These are phyloP conservation scores for Seira sanloemensis DNA, from an alignment of 2,888 invertebrate species.

Conservation along the genomic window DNA sequence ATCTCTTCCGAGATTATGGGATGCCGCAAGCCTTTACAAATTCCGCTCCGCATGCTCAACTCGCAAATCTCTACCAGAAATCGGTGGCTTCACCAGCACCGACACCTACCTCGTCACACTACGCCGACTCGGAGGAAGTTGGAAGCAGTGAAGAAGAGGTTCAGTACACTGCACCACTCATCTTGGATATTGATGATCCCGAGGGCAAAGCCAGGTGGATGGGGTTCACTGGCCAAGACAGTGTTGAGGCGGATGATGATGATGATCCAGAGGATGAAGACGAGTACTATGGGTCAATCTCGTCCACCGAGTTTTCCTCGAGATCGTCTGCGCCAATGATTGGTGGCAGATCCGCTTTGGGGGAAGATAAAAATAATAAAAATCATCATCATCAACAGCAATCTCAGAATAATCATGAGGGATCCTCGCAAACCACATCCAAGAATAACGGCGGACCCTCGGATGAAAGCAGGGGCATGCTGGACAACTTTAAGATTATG, in stretches of 20 bases:
- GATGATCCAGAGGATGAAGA: slow-evolving; percentile 27
- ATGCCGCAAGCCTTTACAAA: slow-evolving; percentile 33
- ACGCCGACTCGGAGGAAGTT: slow-evolving; percentile 12
- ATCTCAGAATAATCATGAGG: no score
- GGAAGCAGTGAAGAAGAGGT: slow-evolving; percentile 48
- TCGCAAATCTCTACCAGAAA: slow-evolving; percentile 28
- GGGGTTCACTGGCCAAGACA: slow-evolving; percentile 18
- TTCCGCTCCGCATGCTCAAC: slow-evolving; percentile 19
- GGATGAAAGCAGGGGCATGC: slow-evolving; percentile 22
- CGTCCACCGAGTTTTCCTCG: slow-evolving; percentile 32
- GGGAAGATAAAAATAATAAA: neutral
- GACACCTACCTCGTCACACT: neutral
- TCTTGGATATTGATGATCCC: slow-evolving; percentile 59
- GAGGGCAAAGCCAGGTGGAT: slow-evolving; percentile 46
- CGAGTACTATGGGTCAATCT: slow-evolving; percentile 15
- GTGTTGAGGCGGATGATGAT: slow-evolving; percentile 29
- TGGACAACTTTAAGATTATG: slow-evolving; percentile 34
- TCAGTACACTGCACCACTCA: slow-evolving; percentile 46
- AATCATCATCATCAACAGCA: neutral
- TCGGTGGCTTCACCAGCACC: slow-evolving; percentile 3
- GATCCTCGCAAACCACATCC: neutral
- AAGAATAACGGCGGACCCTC: neutral
- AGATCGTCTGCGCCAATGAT: slow-evolving; percentile 23
- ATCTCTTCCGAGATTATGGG: slow-evolving; percentile 58
- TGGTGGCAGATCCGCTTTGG: neutral